Base-by-base conservation (phyloP, 2,113 vertebrate species). In the Odobenus rosmarus region DNA sequence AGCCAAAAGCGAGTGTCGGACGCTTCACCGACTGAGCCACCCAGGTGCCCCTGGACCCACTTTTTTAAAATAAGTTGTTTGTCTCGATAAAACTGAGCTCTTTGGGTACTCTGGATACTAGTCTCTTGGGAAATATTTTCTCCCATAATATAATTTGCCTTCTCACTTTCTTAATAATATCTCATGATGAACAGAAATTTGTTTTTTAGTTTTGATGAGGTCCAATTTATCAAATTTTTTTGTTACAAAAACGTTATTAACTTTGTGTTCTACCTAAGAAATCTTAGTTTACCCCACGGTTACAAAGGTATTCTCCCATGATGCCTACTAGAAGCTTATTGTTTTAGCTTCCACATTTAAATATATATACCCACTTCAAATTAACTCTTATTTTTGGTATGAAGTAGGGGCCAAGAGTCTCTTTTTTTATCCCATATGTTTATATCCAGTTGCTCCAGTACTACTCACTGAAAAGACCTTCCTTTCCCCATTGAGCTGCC, bases 121-220 rank as follows among this genome's bases (percentile, higher is more conserved):
- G 59, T 86, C 24, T 53, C 64, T 72, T 76, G 13, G 24, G 14
- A 72, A 96, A 71, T 39, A 79, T 62, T 93, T 96, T 71, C 81
- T 28, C 18, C 11, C 15, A 95, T 31, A 31, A 8, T 31, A 11
- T n/a, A 69, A 42, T 33, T 28, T 51, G 36, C 4, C 21, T 89
- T 96, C 93, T 82, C 13, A 49, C 80, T 83, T 93, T 92, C 64
- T 84, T 90, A 94, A 80, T 71, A 55, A 1, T 49, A 81, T 61
- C 23, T 96, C 57, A 46, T 18, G 19, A 83, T 86, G 31, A 95
- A 89, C 7, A 74, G 36, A 57, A 93, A 61, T 83, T 31, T 74
- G 28, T 39, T 62, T 61, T 77, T 74, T 81, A 67, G 0, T 69
- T 90, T 95, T 88, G 36, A 67, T 93, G 67, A 86, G 46, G 79